These are phyloP conservation scores for Dolichallabes microphthalmus DNA, from an alignment of 2,113 vertebrate genomes.

Conservation along the genomic window DNA sequence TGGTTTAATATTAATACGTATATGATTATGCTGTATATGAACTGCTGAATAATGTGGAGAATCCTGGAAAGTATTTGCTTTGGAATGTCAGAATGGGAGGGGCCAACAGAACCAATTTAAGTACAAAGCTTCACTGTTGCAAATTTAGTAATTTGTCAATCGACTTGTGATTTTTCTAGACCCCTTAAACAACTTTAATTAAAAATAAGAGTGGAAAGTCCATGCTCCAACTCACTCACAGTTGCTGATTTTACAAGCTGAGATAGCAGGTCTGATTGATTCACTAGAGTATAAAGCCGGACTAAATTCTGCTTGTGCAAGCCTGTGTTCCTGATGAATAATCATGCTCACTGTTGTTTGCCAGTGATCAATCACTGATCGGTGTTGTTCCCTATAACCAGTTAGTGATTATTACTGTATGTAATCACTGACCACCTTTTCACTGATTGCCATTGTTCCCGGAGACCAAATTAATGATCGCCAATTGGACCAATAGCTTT, in stretches of 20 bases:
- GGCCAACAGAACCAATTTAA: slow-evolving; percentile 1
- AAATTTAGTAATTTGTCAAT: not conserved
- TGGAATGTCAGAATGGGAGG: not conserved
- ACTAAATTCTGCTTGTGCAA: not conserved
- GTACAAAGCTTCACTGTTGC: not conserved
- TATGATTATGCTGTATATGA: not conserved
- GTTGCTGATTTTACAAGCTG: not conserved
- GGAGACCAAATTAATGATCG: not conserved
- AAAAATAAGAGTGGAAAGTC: not conserved
- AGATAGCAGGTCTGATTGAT: not conserved
- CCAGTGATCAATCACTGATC: not conserved
- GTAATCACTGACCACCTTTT: not conserved
- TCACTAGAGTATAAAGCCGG: not conserved
- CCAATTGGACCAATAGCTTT: too few species aligned
- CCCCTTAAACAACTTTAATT: not conserved
- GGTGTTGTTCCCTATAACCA: too few species aligned
- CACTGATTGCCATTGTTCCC: not conserved
- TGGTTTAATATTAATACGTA: not conserved
- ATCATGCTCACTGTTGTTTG: too few species aligned
- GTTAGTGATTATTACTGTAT: not conserved
- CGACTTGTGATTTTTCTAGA: not conserved
- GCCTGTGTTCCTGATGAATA: not conserved
- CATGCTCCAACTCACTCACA: not conserved
- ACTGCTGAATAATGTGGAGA: not conserved
- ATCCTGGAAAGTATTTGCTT: not conserved